Base-by-base conservation (phyloP, 2,113 vertebrate genomes). In the Polypterus senegalus region DNA sequence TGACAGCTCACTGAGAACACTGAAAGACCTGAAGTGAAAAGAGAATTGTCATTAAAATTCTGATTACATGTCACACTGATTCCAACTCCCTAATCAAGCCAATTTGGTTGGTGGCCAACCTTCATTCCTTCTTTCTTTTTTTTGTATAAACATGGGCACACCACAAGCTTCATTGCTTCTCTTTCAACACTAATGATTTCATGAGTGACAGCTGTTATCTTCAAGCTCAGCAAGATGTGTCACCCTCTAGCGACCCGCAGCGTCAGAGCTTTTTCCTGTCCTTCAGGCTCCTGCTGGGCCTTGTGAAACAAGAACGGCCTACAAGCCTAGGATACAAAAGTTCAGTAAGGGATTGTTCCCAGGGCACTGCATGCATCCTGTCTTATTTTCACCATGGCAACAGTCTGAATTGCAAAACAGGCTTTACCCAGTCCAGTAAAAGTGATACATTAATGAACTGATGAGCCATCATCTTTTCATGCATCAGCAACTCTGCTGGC, bases 51-150 rank as follows among this genome's bases (percentile, higher is more conserved):
- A 83, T 89, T 85, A 88, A 73, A 80, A 83, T 80, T 82, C 81
- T 80, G 81, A 80, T 81, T 82, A 71, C 76, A 77, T 81, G 83
- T 85, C 76, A 80, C 79, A 80, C 79, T 77, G 75, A 88, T 84
- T 88, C 86, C 80, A 82, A 73, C 75, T 81, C 81, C 77, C 83
- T 71, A 68, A 81, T 84, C 81, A 82, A 79, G 79, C 78, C 81
- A 77, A 80, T 85, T 86, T 84, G 87, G 82, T 75, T 61, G 66
- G 65, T 74, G 78, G 82, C 83, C 86, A 88, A 71, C 56, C 72
- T 74, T 64, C 75, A 27, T 27, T 27, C 27, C 27, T 27, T 27
- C 27, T 27, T 27, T 27, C 27, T 27, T 27, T 27, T 27, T 62
- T 72, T 81, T 68, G 58, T 77, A 74, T 78, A 68, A 76, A 73